Percentiles rank a stretch among this genome's conserved stretches.
These are phyloP conservation scores for Aphaenogaster ashmeadi DNA, from an alignment of 1,140 invertebrate genomes.

Conservation along the genomic window DNA sequence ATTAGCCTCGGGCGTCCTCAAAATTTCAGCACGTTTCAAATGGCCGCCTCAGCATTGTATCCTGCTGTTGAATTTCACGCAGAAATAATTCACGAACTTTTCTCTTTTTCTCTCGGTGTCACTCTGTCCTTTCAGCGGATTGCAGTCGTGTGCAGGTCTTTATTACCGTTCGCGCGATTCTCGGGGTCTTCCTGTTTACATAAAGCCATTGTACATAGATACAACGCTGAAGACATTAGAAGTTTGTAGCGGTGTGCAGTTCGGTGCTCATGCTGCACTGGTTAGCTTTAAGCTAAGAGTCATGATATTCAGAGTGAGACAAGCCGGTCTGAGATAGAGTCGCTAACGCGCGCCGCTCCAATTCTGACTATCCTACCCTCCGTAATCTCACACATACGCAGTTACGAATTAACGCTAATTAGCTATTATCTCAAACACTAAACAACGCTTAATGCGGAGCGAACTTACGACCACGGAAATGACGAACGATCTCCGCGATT, in stretches of 20 bases:
- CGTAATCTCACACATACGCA: constrained; percentile 36
- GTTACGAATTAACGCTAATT: constrained; percentile 34
- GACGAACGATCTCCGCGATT: not conserved
- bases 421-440: not conserved
- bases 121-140: not conserved
- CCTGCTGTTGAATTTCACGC: constrained; percentile 12
- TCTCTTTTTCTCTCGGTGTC: constrained; percentile 25
- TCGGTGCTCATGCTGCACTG: constrained; percentile 42
- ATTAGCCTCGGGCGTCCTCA: constrained; percentile 6
- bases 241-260: constrained; percentile 33
- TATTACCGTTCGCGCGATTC: constrained; percentile 48
- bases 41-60: not conserved
- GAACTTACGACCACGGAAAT: not conserved
- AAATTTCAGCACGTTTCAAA: constrained; percentile 30
- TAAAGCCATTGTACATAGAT: constrained; percentile 47
- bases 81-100: constrained; percentile 32
- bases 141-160: constrained; percentile 31
- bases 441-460: constrained; percentile 29
- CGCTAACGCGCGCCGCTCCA: constrained; percentile 35
- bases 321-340: constrained; percentile 11
- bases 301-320: constrained; percentile 21
- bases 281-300: constrained; percentile 60
- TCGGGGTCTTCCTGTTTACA: constrained; percentile 43
- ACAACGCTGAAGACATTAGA: constrained; percentile 51
- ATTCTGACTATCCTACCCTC: not conserved